These are phyloP conservation scores for Zeuzera pyrina DNA, from an alignment of 2,888 invertebrate genomes.

Conservation along the genomic window DNA sequence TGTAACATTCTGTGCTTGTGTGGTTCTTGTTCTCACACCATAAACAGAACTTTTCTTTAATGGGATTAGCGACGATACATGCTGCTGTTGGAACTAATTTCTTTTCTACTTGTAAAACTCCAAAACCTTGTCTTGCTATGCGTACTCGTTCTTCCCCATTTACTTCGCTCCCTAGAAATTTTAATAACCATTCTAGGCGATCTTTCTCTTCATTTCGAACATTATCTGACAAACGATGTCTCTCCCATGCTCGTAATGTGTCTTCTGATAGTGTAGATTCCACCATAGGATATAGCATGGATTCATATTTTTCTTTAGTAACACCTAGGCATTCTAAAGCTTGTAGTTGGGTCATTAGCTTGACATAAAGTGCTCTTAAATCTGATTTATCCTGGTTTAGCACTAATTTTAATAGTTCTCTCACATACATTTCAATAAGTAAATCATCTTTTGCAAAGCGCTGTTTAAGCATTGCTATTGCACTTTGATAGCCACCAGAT, in stretches of 20 bases:
- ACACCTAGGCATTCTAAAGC: not conserved
- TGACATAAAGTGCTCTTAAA: not conserved
- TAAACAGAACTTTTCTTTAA: not conserved
- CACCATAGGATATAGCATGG: not conserved
- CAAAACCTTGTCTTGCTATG: not conserved
- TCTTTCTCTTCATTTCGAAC: not conserved
- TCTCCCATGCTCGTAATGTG: not conserved
- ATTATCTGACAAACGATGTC: not conserved
- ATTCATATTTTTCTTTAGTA: not conserved
- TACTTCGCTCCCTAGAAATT: not conserved
- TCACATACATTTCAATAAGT: conserved; percentile 2
- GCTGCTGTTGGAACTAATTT: not conserved
- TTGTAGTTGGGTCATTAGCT: not conserved
- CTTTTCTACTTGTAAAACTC: too few species aligned
- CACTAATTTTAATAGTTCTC: conserved; percentile 2
- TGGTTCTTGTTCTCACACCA: not conserved
- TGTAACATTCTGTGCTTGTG: conserved; percentile 1
- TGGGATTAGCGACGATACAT: not conserved
- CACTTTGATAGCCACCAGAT: not conserved
- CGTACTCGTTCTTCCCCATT: not conserved
- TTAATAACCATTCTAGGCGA: not conserved
- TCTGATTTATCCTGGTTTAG: not conserved
- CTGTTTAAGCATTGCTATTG: not conserved
- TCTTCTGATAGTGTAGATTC: not conserved
- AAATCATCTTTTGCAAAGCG: conserved; percentile 4